These are phyloP conservation scores for Zaprionus tsacasi DNA, from an alignment of 1,140 invertebrate species.

Conservation along the genomic window DNA sequence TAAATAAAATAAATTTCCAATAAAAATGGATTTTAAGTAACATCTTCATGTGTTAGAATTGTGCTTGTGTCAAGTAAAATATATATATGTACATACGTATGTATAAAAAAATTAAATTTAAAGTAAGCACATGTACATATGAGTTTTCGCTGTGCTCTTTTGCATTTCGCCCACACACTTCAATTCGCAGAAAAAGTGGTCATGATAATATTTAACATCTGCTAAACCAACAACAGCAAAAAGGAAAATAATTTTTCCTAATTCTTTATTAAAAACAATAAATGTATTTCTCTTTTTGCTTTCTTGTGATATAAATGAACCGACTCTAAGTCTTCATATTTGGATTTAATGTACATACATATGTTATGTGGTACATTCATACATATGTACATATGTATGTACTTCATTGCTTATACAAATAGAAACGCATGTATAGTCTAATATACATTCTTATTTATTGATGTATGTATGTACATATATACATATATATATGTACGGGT, in stretches of 20 bases:
- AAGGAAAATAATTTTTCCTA: slow-evolving; percentile 37
- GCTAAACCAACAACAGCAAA: slow-evolving; percentile 29
- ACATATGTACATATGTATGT: no score
- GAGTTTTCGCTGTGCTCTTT: slow-evolving; percentile 30
- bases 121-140: background rate
- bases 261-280: slow-evolving; percentile 50
- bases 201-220: slow-evolving; percentile 74
- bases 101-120: background rate
- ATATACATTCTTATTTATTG: no score
- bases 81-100: background rate
- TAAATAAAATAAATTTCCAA: slow-evolving; percentile 65
- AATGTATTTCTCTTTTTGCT: slow-evolving; percentile 49
- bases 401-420: no score
- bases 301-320: slow-evolving; percentile 53
- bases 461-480: background rate
- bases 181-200: slow-evolving; percentile 29
- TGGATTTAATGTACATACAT: slow-evolving; percentile 1
- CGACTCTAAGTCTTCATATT: slow-evolving; percentile 21
- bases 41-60: background rate
- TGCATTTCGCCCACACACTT: slow-evolving; percentile 38
- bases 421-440: no score
- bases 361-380: background rate
- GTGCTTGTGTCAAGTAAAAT: no score
- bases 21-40: slow-evolving; percentile 44
- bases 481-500: background rate